Base-by-base conservation (phyloP, 2,888 invertebrate genomes). In the Loripinus fragilis region DNA sequence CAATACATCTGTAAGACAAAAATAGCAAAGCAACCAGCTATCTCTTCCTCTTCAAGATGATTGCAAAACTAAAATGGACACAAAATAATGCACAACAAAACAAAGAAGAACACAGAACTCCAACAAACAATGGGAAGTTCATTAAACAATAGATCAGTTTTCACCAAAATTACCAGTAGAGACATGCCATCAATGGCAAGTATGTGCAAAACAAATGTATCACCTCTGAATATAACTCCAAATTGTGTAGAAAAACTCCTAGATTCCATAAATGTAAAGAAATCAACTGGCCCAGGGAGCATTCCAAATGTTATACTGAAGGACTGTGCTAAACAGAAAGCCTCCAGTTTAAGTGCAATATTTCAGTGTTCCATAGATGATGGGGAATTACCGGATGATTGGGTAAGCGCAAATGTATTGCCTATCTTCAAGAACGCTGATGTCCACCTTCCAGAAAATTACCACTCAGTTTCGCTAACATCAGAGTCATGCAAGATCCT, bases 381-480 rank as follows among this genome's bases (percentile, higher is more conserved):
- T n/a, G n/a, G n/a, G n/a, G n/a, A 0, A 48, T 74, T 78, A 35
- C 71, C 78, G 7, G 17, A 25, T 23, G 83, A 80, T 70, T 81
- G 79, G 81, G 45, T 50, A 33, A 77, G 55, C n/a, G 78, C 74
- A 20, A 76, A 79, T 69, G 50, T 84, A 17, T 67, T 77, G 23
- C 41, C 60, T 35, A 60, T 77, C 8, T 84, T 70, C 60, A 84
- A 77, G 45, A 79, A 79, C 30, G 79, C 79, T 30, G 77, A 84
- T 33, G 33, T 45, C n/a, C 76, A 76, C 30, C 12, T 33, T 17
- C 60, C 80, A 25, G 74, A 68, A 64, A 80, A 83, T 41, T 76
- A 83, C 65, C 69, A 76, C 52, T 77, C 79, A 23, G 70, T 79
- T 8, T 81, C 81, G 17, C 67, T 81, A 8, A 83, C 76, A 20